These are phyloP conservation scores for Centruroides vittatus DNA, from an alignment of 1,140 invertebrate species.

Conservation along the genomic window DNA sequence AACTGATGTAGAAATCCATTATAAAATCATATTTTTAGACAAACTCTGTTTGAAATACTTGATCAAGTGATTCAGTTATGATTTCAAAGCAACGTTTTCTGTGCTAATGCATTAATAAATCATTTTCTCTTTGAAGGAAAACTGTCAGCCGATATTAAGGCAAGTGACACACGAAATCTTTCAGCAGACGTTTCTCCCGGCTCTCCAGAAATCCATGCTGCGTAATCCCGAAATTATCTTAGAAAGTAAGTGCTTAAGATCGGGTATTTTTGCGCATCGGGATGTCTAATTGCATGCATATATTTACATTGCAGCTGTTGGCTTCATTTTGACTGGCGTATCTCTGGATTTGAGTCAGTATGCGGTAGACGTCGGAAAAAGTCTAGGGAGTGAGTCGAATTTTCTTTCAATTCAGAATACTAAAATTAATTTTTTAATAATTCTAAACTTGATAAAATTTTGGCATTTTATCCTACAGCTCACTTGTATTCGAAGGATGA, in stretches of 20 bases:
- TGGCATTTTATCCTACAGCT: constrained; percentile 19
- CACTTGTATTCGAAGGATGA: constrained; percentile 54
- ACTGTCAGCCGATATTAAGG: constrained; percentile 34
- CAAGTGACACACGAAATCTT: constrained; percentile 56
- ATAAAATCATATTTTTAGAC: too few relatives aligned
- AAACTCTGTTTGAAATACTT: too few relatives aligned
- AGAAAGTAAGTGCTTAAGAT: constrained; percentile 26
- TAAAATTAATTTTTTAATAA: too few relatives aligned
- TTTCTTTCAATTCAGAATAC: background rate
- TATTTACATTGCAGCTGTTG: constrained; percentile 40
- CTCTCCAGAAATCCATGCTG: constrained; percentile 82
- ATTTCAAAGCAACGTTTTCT: too few relatives aligned
- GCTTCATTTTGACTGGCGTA: constrained; percentile 51
- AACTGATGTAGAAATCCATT: too few relatives aligned
- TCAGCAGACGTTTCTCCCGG: constrained; percentile 55
- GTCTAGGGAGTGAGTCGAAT: constrained; percentile 46
- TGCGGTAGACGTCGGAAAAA: constrained; percentile 64
- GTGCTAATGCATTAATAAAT: constrained; percentile 8
- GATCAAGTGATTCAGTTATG: too few relatives aligned
- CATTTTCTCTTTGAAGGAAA: background rate
- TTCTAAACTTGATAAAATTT: too few relatives aligned
- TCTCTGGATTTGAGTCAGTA: constrained; percentile 64
- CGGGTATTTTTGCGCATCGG: too few relatives aligned
- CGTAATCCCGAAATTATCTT: constrained; percentile 84
- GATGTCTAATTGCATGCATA: too few relatives aligned